Percentiles rank a stretch among this genome's conserved stretches.
These are phyloP conservation scores for Hydrozoanthus gracilis DNA, from an alignment of 92 coral and sea anemone species.

Conservation along the genomic window DNA sequence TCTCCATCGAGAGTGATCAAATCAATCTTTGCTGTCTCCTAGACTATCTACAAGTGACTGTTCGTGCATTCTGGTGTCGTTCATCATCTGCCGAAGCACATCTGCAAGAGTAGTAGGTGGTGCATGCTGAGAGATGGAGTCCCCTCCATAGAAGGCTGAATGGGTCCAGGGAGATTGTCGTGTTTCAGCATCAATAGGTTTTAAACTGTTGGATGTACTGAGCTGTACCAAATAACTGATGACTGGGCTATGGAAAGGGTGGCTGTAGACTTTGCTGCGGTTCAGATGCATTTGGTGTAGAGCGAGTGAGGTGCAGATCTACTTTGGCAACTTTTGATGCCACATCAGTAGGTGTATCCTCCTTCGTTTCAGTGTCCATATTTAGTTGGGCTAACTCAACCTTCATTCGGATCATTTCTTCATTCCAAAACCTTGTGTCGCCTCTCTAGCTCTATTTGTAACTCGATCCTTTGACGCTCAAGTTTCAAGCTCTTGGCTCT, in stretches of 20 bases:
- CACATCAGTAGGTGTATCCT: constrained; percentile 11
- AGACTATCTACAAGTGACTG: constrained; percentile 62
- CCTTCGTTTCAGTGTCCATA: constrained; percentile 41
- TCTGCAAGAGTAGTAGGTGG: constrained; percentile 29
- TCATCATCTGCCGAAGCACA: constrained; percentile 30
- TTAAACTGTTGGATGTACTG: constrained; percentile 1
- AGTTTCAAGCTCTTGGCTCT: too few relatives aligned
- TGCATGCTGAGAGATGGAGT: constrained; percentile 40
- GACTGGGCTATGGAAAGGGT: constrained; percentile 46
- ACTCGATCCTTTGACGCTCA: too few relatives aligned
- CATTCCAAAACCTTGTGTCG: too few relatives aligned
- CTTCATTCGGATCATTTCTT: constrained; percentile 33
- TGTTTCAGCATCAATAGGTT: constrained; percentile 45
- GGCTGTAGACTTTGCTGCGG: constrained; percentile 54
- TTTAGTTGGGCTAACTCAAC: constrained; percentile 53
- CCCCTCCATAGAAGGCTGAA: constrained; percentile 32
- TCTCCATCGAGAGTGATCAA: constrained; percentile 56
- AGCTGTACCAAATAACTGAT: constrained; percentile 37
- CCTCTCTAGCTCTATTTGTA: too few relatives aligned
- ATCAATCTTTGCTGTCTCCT: constrained; percentile 48
- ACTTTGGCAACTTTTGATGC: constrained; percentile 40
- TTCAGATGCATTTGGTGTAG: constrained; percentile 50
- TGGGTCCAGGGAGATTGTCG: constrained; percentile 52
- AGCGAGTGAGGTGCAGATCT: constrained; percentile 59
- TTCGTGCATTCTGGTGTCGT: constrained; percentile 40